phyloP scores from a whole-genome alignment of 2,888 invertebrate genomes.

The Stenotaenia linearis region DNA sequence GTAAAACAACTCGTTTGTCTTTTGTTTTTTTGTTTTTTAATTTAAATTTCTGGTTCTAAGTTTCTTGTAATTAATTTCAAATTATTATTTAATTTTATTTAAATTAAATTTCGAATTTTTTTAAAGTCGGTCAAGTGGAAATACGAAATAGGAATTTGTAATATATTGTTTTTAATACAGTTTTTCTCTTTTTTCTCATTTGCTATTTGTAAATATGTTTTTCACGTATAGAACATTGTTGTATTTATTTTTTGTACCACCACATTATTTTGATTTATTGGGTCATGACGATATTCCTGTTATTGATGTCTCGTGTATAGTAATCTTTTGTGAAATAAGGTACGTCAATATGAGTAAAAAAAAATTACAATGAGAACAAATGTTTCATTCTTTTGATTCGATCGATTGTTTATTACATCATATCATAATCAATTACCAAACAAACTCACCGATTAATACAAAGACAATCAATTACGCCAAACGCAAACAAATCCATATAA shows the following conservation, averaged over 20 bases:
- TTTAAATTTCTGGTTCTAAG: background rate
- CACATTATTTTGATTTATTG: background rate
- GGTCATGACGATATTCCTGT: background rate
- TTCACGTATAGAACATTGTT: background rate
- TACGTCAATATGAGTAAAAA: conserved; percentile 15
- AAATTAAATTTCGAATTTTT: background rate
- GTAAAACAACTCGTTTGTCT: background rate
- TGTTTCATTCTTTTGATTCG: background rate
- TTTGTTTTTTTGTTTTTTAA: background rate
- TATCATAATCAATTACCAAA: background rate
- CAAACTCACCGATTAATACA: too few relatives aligned
- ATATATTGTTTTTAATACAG: background rate
- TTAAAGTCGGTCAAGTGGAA: background rate
- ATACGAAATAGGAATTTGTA: background rate
- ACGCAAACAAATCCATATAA: background rate
- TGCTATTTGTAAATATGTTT: conserved; percentile 12
- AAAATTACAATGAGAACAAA: background rate
- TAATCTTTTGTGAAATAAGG: conserved; percentile 17
- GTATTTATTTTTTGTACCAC: conserved; percentile 23
- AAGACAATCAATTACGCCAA: background rate
- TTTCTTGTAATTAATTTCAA: background rate
- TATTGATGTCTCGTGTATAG: conserved; percentile 13
- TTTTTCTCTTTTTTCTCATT: background rate
- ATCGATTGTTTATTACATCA: background rate
- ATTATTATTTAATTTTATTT: background rate